Conservation (phyloP, 2,797 vertebrate genomes). For the Antennarius maculatus region DNA sequence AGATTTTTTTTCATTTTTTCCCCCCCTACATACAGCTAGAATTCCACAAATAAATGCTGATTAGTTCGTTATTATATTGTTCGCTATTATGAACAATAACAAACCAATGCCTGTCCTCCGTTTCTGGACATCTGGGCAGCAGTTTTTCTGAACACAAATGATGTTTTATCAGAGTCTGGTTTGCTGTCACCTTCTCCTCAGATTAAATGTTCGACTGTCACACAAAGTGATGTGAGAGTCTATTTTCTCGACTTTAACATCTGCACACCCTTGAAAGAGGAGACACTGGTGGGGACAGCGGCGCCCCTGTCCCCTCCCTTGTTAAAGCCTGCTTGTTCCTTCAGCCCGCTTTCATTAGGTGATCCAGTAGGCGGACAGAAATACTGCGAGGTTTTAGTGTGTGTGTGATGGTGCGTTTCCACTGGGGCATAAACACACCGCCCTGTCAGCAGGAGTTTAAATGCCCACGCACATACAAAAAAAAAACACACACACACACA, state of each 20-base stretch:
- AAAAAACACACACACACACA: background rate
- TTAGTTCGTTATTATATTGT: too few species aligned
- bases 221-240: constrained; percentile 49
- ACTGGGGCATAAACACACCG: constrained; percentile 64
- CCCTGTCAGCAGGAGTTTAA: constrained; percentile 69
- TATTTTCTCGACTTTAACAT: constrained; percentile 48
- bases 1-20: too few species aligned
- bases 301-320: constrained; percentile 46
- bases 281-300: constrained; percentile 50
- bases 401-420: constrained; percentile 62
- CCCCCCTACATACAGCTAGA: too few species aligned
- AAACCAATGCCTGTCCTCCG: constrained; percentile 8
- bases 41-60: too few species aligned
- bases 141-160: constrained; percentile 30
- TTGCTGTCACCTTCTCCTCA: background rate
- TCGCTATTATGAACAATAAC: background rate
- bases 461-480: constrained; percentile 14
- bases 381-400: constrained; percentile 45
- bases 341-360: constrained; percentile 62
- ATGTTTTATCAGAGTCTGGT: constrained; percentile 17
- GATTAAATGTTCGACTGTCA: constrained; percentile 26
- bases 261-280: constrained; percentile 50
- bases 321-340: constrained; percentile 51
- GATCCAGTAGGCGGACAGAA: constrained; percentile 49
- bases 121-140: constrained; percentile 13